These are phyloP conservation scores for Alosa alosa DNA, from an alignment of 2,113 vertebrate species.

Conservation along the genomic window DNA sequence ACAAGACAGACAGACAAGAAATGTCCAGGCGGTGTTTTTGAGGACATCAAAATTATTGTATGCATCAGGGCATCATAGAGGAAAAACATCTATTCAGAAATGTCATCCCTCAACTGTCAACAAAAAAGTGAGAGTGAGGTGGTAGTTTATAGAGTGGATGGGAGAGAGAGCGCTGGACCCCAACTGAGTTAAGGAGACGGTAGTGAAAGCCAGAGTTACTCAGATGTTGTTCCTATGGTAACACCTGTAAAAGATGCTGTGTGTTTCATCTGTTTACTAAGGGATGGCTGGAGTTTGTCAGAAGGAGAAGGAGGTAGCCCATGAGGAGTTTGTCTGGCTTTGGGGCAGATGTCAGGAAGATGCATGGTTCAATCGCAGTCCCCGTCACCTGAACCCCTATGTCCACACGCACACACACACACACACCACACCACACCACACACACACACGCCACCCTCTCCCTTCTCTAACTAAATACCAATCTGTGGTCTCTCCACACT, in stretches of 20 bases:
- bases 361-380: constrained; percentile 41
- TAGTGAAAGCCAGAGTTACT: background rate
- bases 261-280: background rate
- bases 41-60: background rate
- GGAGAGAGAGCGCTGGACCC: background rate
- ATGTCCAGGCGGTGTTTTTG: background rate
- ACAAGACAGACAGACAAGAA: background rate
- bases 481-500: constrained; percentile 37
- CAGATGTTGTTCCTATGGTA: background rate
- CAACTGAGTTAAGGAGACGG: background rate
- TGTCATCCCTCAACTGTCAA: background rate
- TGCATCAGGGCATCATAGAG: background rate
- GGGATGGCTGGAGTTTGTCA: background rate
- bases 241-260: background rate
- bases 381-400: constrained; percentile 34
- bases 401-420: constrained; percentile 35
- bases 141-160: background rate
- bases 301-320: background rate
- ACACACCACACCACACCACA: constrained; percentile 27
- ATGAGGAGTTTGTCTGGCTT: background rate
- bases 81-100: background rate
- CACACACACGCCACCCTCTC: constrained; percentile 18
- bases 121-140: background rate
- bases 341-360: constrained; percentile 48
- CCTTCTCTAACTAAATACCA: background rate